Percentiles rank a stretch among this genome's conserved stretches.
Evolutionary conservation across 92 coral and sea anemone species (phyloP).

Genomic region (Palythoa caribaeorum): DNA sequence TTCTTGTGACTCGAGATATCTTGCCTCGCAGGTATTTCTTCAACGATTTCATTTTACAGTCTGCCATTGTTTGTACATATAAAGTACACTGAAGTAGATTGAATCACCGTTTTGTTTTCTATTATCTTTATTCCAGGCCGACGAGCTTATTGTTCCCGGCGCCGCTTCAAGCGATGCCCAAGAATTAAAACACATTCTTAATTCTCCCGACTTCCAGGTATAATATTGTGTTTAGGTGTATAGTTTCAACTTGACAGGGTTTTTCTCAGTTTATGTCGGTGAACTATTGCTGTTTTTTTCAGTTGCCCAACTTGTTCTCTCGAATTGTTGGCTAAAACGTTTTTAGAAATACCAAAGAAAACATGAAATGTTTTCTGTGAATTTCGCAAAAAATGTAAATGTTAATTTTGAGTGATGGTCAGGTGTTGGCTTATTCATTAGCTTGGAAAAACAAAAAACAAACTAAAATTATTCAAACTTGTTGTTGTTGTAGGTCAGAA

Average conservation of each 20-base stretch:
- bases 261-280: no score
- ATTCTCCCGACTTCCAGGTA: constrained; percentile 88
- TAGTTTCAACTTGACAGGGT: no score
- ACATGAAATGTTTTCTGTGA: no score
- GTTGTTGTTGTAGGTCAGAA: no score
- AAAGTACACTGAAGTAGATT: not conserved
- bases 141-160: constrained; percentile 39
- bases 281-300: no score
- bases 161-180: constrained; percentile 72
- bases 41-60: not conserved
- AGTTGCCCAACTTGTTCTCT: not conserved
- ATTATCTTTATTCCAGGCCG: constrained; percentile 16
- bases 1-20: constrained; percentile 78
- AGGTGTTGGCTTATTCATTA: no score
- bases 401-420: no score
- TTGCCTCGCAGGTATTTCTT: constrained; percentile 80
- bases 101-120: not conserved
- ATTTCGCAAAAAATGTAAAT: no score
- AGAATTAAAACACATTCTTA: constrained; percentile 73
- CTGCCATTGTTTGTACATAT: not conserved
- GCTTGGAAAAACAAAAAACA: no score
- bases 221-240: not conserved
- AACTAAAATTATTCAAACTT: no score
- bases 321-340: no score
- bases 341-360: no score